Evolutionary conservation across 2,888 invertebrate genomes (phyloP), one percentile per base, ranked within the genome.

Genomic region (Loripinus fragilis): DNA sequence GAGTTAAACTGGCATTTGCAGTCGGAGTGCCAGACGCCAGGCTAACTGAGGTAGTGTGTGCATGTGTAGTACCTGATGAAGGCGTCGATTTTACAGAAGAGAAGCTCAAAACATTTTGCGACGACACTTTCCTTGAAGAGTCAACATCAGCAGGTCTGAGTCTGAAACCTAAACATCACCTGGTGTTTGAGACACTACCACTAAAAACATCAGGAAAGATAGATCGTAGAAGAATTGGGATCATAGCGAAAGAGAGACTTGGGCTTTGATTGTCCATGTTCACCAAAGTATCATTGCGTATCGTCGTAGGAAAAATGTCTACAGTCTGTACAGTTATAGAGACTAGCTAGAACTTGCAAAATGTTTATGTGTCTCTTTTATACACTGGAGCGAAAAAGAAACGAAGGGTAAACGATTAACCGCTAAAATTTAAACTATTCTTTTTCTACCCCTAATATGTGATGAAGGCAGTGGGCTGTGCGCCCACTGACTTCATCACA

Each of bases 11-110:
- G 28, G 84, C 60, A 0, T 60, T 77, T 50, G 84, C 79, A 15
- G 77, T 81, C 10, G 84, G 84, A 23, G 81, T 84, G 1, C 84
- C 84, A 0, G 84, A 84, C 42, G 23, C n/a, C 15, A 42, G 81
- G 17, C 42, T 84, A 8, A 25, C 66, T 7, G 67, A 81, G 33
- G 81, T 75, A 0, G 55, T 84, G 15, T 84, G 84, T 66, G 84
- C 81, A 73, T 79, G 76, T 69, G 78, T 79, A 2, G 72, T 81
- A 1, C 75, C 81, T 0, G 69, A 75, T 28, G 33, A 23, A n/a
- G 73, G 55, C 41, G 64, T 41, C 15, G 71, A 65, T 3, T 72
- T 30, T 3, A 72, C 38, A 0, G 79, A 76, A 17, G 35, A 68
- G 0, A 28, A 50, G 1, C 23, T 75, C 20, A 70, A 35, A 30